Base-by-base conservation (phyloP, 2,113 vertebrate species). In the Mixornis gularis region DNA sequence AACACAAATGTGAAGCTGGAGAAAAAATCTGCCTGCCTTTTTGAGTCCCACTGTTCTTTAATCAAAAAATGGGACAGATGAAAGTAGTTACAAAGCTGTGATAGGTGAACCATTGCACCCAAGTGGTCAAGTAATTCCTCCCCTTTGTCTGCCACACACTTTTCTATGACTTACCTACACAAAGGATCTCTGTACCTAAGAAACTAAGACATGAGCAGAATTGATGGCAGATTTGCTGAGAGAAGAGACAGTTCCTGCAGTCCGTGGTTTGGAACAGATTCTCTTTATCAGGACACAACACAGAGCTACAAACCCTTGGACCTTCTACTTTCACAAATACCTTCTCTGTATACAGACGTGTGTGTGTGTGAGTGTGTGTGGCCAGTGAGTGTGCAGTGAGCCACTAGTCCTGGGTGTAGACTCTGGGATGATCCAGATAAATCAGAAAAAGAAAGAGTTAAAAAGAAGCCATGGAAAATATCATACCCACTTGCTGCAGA, bases 21-120 rank as follows among this genome's bases (percentile, higher is more conserved):
- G 52, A 71, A 90, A 78, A 10, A 22, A 12, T 44, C 18, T 81
- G 59, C 48, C 49, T 56, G 26, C 18, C 15, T 62, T 85, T 82
- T 17, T 1, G 3, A 66, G 60, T 76, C 52, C 10, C 15, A 30
- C 20, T 64, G 36, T 49, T 34, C 26, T 52, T 20, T 40, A 64
- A 38, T 8, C 0, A 0, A 52, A 90, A 80, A 85, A 51, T 4
- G 2, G 21, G 58, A 51, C 15, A 48, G 0, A 0, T 6, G 36
- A 84, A 40, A 34, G 13, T 10, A 76, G 6, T 3, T 2, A 0
- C 0, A 0, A 62, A 52, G 16, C 12, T 65, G 12, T 13, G 24
- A 58, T 43, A 87, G 24, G 6, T 7, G 13, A 46, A 24, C 18
- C 12, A 51, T 63, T 34, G 27, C 13, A 15, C 21, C 46, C 46